Percentiles rank a stretch among this genome's conserved stretches.
These are phyloP conservation scores for Sycophila texana DNA, from an alignment of 2,888 invertebrate genomes.

Conservation along the genomic window DNA sequence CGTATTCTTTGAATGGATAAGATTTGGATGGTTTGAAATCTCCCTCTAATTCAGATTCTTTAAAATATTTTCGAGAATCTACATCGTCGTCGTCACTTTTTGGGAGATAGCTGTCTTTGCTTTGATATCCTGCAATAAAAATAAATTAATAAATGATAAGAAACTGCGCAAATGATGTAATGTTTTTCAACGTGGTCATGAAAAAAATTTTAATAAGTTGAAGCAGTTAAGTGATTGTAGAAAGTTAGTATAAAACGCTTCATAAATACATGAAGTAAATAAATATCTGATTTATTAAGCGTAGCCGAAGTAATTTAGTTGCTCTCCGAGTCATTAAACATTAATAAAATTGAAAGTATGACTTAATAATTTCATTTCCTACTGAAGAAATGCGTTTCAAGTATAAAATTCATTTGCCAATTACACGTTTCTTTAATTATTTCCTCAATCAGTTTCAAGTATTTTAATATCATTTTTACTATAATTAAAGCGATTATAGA, in stretches of 20 bases:
- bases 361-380: constrained; percentile 7
- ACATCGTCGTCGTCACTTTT: constrained; percentile 48
- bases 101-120: constrained; percentile 32
- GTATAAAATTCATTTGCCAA: too few species aligned
- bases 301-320: not conserved
- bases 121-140: constrained; percentile 28
- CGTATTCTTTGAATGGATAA: constrained; percentile 63
- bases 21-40: constrained; percentile 63
- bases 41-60: constrained; percentile 55
- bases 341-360: not conserved
- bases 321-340: not conserved
- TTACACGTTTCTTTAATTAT: not conserved
- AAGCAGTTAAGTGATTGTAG: not conserved
- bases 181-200: not conserved
- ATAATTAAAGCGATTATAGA: too few species aligned
- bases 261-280: too few species aligned
- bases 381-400: not conserved
- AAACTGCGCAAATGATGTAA: not conserved
- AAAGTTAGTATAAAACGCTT: too few species aligned
- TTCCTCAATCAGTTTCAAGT: not conserved
- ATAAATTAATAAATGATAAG: not conserved
- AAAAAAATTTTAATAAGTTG: not conserved
- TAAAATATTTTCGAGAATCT: constrained; percentile 52
- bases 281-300: too few species aligned
- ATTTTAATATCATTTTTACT: not conserved